Conservation (phyloP, 2,797 vertebrate genomes). For the Enteromius afrohamiltoni region DNA sequence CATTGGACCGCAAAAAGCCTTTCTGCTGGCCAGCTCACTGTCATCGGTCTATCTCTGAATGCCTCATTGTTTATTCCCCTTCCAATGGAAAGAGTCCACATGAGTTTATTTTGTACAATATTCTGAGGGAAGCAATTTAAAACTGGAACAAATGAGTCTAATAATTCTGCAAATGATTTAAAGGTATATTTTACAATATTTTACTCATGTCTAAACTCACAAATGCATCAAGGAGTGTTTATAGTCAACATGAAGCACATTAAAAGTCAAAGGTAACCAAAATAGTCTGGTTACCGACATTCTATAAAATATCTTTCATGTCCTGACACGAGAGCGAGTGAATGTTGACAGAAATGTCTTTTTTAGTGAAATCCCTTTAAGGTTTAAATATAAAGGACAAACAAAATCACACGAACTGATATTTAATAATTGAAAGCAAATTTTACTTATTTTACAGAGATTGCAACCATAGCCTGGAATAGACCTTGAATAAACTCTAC, state of each 20-base stretch:
- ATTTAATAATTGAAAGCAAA: not conserved
- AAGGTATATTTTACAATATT: not conserved
- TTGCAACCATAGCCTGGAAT: not conserved
- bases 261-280: not conserved
- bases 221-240: not conserved
- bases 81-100: not conserved
- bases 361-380: not conserved
- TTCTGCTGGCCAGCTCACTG: not conserved
- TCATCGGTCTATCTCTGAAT: slow-evolving; percentile 1
- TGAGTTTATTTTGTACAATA: not conserved
- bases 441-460: not conserved
- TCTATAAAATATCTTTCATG: not conserved
- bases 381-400: not conserved
- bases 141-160: not conserved
- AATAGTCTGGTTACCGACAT: not conserved
- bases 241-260: not conserved
- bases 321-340: not conserved
- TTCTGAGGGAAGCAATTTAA: not conserved
- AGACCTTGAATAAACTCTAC: too few relatives aligned
- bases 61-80: not conserved
- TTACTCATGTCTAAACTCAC: not conserved
- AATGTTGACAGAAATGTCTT: not conserved
- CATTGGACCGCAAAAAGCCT: not conserved
- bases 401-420: not conserved
- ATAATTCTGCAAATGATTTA: not conserved